phyloP scores from a whole-genome alignment of 2,888 invertebrate genomes.

The Watsonalla binaria region DNA sequence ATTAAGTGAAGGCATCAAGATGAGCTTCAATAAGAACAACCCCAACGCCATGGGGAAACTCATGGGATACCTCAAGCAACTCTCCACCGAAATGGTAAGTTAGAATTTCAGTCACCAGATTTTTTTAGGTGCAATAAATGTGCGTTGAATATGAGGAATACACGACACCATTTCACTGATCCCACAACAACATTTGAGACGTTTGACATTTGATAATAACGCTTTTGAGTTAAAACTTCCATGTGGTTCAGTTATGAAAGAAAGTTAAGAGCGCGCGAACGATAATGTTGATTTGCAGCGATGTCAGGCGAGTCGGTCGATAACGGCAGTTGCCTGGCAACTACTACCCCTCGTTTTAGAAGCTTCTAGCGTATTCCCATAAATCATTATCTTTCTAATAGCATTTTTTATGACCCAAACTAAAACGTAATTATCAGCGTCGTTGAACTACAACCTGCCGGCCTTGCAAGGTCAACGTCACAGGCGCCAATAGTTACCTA shows the following conservation, averaged over 20 bases:
- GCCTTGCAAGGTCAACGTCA: slow-evolving; percentile 47
- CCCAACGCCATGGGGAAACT: slow-evolving; percentile 74
- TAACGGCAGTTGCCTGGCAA: slow-evolving; percentile 52
- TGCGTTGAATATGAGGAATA: too few relatives aligned
- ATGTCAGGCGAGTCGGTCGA: slow-evolving; percentile 28
- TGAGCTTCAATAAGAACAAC: slow-evolving; percentile 76
- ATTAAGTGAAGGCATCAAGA: slow-evolving; percentile 48
- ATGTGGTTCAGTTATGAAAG: slow-evolving; percentile 7
- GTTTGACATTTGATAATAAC: too few relatives aligned
- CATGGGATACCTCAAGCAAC: slow-evolving; percentile 72
- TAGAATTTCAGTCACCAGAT: not conserved
- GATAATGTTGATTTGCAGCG: slow-evolving; percentile 6
- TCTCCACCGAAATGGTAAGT: slow-evolving; percentile 75
- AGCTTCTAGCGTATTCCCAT: too few relatives aligned
- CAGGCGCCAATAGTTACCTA: slow-evolving; percentile 5
- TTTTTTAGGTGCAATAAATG: too few relatives aligned
- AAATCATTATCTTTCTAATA: too few relatives aligned
- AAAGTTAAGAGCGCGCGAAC: too few relatives aligned
- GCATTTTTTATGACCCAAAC: not conserved
- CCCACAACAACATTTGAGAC: too few relatives aligned
- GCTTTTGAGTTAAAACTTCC: slow-evolving; percentile 33
- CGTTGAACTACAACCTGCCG: slow-evolving; percentile 18
- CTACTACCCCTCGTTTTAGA: slow-evolving; percentile 14
- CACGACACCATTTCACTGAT: too few relatives aligned
- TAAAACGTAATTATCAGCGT: slow-evolving; percentile 1